phyloP scores from a whole-genome alignment of 2,113 vertebrate species.

The Sardina pilchardus region DNA sequence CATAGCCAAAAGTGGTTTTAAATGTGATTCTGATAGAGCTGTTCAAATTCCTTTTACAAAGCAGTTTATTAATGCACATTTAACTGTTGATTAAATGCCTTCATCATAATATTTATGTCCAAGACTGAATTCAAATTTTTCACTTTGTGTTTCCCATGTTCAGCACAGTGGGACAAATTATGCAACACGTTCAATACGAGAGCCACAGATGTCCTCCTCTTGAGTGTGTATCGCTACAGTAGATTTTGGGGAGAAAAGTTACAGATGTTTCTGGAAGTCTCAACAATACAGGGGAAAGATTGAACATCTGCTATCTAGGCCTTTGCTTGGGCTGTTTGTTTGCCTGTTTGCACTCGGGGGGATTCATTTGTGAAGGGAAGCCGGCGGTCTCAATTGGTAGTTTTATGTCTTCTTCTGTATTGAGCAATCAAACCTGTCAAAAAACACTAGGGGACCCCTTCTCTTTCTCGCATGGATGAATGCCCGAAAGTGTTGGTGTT shows the following conservation, averaged over 20 bases:
- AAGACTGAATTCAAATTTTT: too few species aligned
- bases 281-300: neutral
- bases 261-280: neutral
- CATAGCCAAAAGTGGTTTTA: neutral
- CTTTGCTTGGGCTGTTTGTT: neutral
- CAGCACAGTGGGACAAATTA: too few species aligned
- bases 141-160: too few species aligned
- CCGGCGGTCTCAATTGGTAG: neutral
- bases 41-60: too few species aligned
- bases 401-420: constrained; percentile 11
- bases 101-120: too few species aligned
- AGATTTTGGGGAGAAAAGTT: neutral
- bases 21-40: neutral
- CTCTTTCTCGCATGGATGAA: constrained; percentile 40
- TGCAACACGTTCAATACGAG: too few species aligned
- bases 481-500: constrained; percentile 32
- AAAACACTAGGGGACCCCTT: constrained; percentile 22
- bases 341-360: neutral
- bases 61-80: too few species aligned
- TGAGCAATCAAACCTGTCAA: constrained; percentile 18
- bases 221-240: neutral
- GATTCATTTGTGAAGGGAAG: neutral
- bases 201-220: too few species aligned
- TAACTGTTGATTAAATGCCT: too few species aligned
- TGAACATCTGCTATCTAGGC: neutral